phyloP scores from a whole-genome alignment of 2,888 invertebrate genomes.

The Orgyia antiqua region DNA sequence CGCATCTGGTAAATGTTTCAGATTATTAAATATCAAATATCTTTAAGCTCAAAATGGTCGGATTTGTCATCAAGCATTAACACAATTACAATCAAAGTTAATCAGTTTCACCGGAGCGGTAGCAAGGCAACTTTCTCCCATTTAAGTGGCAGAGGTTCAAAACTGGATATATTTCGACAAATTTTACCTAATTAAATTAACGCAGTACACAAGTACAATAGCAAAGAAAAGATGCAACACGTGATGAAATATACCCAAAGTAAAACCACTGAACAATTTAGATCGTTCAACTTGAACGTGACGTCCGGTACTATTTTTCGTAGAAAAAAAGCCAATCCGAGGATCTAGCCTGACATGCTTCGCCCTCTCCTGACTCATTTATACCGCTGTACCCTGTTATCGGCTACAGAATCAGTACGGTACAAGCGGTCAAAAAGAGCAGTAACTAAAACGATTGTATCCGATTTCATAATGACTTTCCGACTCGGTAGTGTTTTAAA shows the following conservation, averaged over 20 bases:
- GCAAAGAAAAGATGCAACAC: slow-evolving; percentile 12
- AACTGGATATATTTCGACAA: slow-evolving; percentile 9
- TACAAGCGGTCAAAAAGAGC: slow-evolving; percentile 40
- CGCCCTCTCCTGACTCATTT: slow-evolving; percentile 48
- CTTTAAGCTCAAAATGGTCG: no score
- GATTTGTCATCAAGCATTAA: no score
- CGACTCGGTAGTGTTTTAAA: slow-evolving; percentile 28
- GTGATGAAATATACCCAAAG: slow-evolving; percentile 26
- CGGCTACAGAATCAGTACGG: slow-evolving; percentile 46
- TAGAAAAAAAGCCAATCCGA: slow-evolving; percentile 37
- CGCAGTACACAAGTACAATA: slow-evolving; percentile 1
- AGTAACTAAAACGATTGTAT: slow-evolving; percentile 36
- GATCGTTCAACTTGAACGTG: slow-evolving; percentile 69
- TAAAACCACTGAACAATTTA: slow-evolving; percentile 47
- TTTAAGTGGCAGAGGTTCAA: not conserved
- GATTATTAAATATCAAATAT: no score
- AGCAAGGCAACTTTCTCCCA: slow-evolving; percentile 2
- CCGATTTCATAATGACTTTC: slow-evolving; percentile 30
- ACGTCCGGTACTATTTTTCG: slow-evolving; percentile 52
- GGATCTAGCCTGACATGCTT: slow-evolving; percentile 36
- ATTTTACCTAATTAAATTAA: slow-evolving; percentile 12
- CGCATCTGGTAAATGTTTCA: no score
- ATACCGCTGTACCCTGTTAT: slow-evolving; percentile 40
- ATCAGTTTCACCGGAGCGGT: no score
- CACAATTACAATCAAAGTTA: no score